Conservation (phyloP, 1,140 invertebrate species). For the Tetramorium parvispinum region DNA sequence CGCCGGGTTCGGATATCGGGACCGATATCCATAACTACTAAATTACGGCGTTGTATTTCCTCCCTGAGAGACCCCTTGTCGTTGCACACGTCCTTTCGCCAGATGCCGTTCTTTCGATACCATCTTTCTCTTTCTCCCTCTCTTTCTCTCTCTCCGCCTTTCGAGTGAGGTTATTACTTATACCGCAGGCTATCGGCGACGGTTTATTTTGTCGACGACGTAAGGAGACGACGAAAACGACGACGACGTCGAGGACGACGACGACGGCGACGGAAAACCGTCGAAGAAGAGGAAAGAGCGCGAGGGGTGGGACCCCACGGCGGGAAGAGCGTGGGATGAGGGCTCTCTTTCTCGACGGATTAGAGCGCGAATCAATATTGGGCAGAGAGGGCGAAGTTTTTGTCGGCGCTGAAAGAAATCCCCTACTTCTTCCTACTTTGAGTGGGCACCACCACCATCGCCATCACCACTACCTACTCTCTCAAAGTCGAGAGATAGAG, state of each 20-base stretch:
- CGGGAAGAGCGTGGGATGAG: not conserved
- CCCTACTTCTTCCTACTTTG: conserved; percentile 72
- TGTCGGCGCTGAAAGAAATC: conserved; percentile 83
- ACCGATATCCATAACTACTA: conserved; percentile 60
- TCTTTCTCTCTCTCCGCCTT: conserved; percentile 28
- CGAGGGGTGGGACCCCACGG: not conserved
- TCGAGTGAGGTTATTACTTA: conserved; percentile 73
- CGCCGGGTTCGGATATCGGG: conserved; percentile 53
- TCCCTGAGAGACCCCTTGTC: conserved; percentile 32
- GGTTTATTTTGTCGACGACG: conserved; percentile 75
- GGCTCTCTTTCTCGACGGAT: conserved; percentile 79
- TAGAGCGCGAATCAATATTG: conserved; percentile 86
- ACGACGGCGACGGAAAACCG: conserved; percentile 44
- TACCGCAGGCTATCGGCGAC: conserved; percentile 66
- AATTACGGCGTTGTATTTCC: conserved; percentile 64
- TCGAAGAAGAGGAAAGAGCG: conserved; percentile 40
- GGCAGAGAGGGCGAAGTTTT: conserved; percentile 84
- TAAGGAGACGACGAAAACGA: conserved; percentile 62
- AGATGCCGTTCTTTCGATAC: conserved; percentile 72
- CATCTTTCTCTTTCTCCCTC: conserved; percentile 44
- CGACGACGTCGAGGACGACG: conserved; percentile 28
- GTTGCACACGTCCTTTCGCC: conserved; percentile 66
- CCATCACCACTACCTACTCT: not conserved
- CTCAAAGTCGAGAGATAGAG: conserved; percentile 58
- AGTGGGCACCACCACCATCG: conserved; percentile 56